phyloP scores from a whole-genome alignment of 35 echinoderm and acorn worm genomes.

The Hemicentrotus pulcherrimus region DNA sequence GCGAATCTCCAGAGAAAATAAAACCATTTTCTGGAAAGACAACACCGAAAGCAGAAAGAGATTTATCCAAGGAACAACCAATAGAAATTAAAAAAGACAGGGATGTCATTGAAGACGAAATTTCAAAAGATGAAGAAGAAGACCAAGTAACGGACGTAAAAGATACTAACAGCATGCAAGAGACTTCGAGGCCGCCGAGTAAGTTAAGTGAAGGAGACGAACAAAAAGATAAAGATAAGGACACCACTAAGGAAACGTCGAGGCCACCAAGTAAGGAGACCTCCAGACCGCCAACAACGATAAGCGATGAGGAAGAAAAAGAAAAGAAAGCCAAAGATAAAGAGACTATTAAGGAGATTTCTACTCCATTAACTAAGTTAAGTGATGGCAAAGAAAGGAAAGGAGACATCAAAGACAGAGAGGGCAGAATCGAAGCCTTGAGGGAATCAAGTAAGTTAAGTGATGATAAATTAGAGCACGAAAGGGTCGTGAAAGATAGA shows the following conservation, averaged over 20 bases:
- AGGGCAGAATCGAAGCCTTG: too few relatives aligned
- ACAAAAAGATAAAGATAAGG: background rate
- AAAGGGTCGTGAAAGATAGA: too few relatives aligned
- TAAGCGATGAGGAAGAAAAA: background rate
- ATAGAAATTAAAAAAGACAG: background rate
- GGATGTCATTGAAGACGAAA: background rate
- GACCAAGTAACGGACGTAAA: background rate
- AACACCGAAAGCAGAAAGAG: background rate
- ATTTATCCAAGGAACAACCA: background rate
- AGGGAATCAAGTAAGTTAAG: background rate
- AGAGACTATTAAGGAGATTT: background rate
- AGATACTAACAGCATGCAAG: background rate
- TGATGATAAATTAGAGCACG: background rate
- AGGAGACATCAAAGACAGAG: background rate
- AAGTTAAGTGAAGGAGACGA: background rate
- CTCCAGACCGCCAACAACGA: background rate
- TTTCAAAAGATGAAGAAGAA: background rate
- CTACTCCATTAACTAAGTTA: background rate
- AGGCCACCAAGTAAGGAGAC: background rate
- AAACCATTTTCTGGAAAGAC: too few relatives aligned
- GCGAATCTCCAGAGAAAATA: background rate
- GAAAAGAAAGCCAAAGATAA: background rate
- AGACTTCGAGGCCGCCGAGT: background rate
- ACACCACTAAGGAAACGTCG: background rate
- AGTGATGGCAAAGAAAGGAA: background rate